Percentiles rank a stretch among this genome's conserved stretches.
phyloP scores from a whole-genome alignment of 1,140 invertebrate species.

The Micrasema minimum region DNA sequence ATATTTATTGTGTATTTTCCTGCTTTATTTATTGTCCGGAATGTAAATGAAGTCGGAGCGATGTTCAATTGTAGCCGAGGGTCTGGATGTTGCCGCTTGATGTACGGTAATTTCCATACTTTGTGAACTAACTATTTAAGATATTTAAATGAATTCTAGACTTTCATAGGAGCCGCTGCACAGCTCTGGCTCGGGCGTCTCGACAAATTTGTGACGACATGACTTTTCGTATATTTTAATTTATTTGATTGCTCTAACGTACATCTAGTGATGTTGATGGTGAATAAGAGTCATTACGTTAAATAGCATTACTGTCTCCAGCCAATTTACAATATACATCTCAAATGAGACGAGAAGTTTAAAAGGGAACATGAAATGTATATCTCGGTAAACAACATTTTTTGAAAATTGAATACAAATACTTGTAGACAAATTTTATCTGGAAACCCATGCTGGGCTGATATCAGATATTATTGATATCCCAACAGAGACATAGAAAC shows the following conservation, averaged over 20 bases:
- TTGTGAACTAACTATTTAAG: constrained; percentile 39
- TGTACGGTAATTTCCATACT: constrained; percentile 37
- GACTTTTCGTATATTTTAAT: neutral
- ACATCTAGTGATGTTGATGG: no score
- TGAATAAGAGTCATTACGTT: no score
- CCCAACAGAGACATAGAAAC: no score
- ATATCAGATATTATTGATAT: no score
- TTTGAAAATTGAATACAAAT: no score
- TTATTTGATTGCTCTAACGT: constrained; percentile 18
- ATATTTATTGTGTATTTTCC: constrained; percentile 35
- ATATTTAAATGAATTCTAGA: constrained; percentile 43
- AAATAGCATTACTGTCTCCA: no score
- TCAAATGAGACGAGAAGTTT: no score
- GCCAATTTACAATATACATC: no score
- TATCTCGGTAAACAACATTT: no score
- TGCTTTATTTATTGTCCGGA: constrained; percentile 19
- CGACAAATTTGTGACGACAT: constrained; percentile 33
- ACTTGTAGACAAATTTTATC: no score
- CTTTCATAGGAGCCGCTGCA: constrained; percentile 24
- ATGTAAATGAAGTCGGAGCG: constrained; percentile 30
- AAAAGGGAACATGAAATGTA: no score
- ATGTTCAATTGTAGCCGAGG: constrained; percentile 35
- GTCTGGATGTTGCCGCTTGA: constrained; percentile 27
- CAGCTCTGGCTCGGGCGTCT: neutral
- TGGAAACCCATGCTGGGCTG: no score